Percentiles rank a stretch among this genome's conserved stretches.
phyloP scores from a whole-genome alignment of 1,140 invertebrate species.

The Drosophila ficusphila region DNA sequence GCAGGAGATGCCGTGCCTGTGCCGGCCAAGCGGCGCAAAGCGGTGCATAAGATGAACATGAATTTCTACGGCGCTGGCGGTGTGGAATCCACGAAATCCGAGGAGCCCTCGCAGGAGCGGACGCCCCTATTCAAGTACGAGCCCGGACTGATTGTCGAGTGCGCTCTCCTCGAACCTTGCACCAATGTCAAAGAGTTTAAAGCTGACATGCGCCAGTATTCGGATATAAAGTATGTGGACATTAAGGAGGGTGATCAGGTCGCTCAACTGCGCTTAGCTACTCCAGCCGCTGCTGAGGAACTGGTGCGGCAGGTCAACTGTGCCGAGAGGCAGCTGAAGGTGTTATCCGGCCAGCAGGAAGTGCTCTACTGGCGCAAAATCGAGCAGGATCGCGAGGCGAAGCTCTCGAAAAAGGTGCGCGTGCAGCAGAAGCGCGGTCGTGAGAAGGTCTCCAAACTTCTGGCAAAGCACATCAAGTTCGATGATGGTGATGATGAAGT shows the following conservation, averaged over 20 bases:
- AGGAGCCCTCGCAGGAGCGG: constrained; percentile 76
- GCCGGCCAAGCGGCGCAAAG: constrained; percentile 64
- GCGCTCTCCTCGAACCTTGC: constrained; percentile 87
- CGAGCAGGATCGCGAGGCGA: constrained; percentile 85
- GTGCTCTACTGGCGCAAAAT: constrained; percentile 88
- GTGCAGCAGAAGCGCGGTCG: constrained; percentile 86
- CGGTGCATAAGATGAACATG: constrained; percentile 82
- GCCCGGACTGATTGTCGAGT: constrained; percentile 88
- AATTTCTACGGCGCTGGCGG: constrained; percentile 81
- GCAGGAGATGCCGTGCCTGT: constrained; percentile 25
- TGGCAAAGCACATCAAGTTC: constrained; percentile 88
- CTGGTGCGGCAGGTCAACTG: constrained; percentile 74
- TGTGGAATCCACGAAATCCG: constrained; percentile 53
- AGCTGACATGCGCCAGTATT: constrained; percentile 86
- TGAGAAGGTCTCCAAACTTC: constrained; percentile 87
- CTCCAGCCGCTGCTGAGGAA: constrained; percentile 85
- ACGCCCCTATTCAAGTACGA: constrained; percentile 85
- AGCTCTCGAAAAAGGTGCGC: constrained; percentile 86
- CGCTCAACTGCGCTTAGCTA: constrained; percentile 87
- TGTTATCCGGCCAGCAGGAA: constrained; percentile 86
- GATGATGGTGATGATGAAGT: constrained; percentile 84
- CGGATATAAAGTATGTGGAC: constrained; percentile 88
- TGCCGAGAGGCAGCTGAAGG: constrained; percentile 67
- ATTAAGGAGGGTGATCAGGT: constrained; percentile 86
- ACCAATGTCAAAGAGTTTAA: constrained; percentile 88